Base-by-base conservation (phyloP, 2,113 vertebrate genomes). In the Ceratotherium simum region DNA sequence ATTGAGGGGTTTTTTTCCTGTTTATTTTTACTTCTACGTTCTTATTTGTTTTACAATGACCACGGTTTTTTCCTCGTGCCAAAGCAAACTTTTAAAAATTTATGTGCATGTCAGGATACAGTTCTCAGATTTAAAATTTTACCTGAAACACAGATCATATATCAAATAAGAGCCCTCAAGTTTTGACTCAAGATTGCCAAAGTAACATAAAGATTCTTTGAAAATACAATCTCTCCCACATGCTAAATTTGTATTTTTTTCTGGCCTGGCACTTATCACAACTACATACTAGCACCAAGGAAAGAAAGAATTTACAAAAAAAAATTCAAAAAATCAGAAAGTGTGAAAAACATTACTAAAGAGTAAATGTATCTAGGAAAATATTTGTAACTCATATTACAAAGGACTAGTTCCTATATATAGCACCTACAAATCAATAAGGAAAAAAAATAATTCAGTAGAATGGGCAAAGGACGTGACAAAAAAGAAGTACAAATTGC, bases 111-210 rank as follows among this genome's bases (percentile, higher is more conserved):
- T 54, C 25, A 92, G 8, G 81, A 17, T 72, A 73, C 21, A 51
- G 42, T 51, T 81, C 42, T 73, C 56, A 93, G 9, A 23, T 56
- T 93, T 58, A 78, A 78, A 86, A n/a, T 33, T 93, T 18, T 58
- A 86, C n/a, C 82, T 58, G 60, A 65, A 51, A 58, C 48, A 67
- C 46, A 65, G 33, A 42, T 54, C 29, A 21, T 62, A 62, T 46
- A 75, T 60, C 8, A 25, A 89, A 75, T 51, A 84, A 75, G 33
- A 75, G 6, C 1, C 10, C 12, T n/a, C 73, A 79, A 36, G 12
- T 94, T 94, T 78, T 87, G 25, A 89, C 65, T 81, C 42, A 81
- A 94, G 65, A 80, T 62, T 31, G 33, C 65, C 75, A 42, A 62
- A 82, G 42, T 72, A 42, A 81, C 76, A 72, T 81, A 81, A 87